Percentiles rank a stretch among this genome's conserved stretches.
These are phyloP conservation scores for Paracentrotus lividus DNA, from an alignment of 53 echinoderm and acorn worm genomes.

Conservation along the genomic window DNA sequence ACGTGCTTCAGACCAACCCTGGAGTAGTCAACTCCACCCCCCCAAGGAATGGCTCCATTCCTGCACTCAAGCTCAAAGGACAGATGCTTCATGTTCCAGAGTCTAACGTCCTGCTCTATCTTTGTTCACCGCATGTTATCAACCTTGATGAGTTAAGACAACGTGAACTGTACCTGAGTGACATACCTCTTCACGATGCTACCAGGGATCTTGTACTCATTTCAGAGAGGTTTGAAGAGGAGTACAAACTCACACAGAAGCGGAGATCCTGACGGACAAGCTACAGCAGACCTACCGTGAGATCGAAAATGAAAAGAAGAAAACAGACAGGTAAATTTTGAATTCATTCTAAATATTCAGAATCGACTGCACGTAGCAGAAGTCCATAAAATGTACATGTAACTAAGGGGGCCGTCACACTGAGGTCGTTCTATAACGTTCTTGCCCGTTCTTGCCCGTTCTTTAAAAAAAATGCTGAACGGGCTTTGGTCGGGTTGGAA, in stretches of 20 bases:
- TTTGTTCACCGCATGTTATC: slow-evolving; percentile 94
- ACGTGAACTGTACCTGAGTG: slow-evolving; percentile 92
- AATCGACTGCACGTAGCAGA: too few relatives aligned
- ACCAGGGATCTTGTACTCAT: slow-evolving; percentile 94
- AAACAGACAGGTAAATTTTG: slow-evolving; percentile 97
- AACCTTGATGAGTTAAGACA: slow-evolving; percentile 94
- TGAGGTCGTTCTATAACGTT: too few relatives aligned
- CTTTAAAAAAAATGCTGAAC: too few relatives aligned
- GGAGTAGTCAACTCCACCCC: slow-evolving; percentile 67
- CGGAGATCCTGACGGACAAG: slow-evolving; percentile 95
- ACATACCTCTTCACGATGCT: slow-evolving; percentile 97
- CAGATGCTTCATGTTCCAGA: slow-evolving; percentile 94
- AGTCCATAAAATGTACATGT: too few relatives aligned
- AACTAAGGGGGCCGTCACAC: too few relatives aligned
- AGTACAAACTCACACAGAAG: slow-evolving; percentile 96
- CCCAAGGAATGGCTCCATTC: slow-evolving; percentile 73
- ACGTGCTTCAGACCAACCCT: slow-evolving; percentile 84
- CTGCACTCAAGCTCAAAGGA: slow-evolving; percentile 90
- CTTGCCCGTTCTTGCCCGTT: too few relatives aligned
- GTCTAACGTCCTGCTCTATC: slow-evolving; percentile 87
- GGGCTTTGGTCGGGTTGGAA: too few relatives aligned
- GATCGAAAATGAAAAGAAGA: slow-evolving; percentile 93
- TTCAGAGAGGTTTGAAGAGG: slow-evolving; percentile 97
- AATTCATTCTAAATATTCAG: too few relatives aligned
- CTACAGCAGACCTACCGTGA: slow-evolving; percentile 98